phyloP scores from a whole-genome alignment of 2,113 vertebrate genomes.

The Cynopterus brachyotis region DNA sequence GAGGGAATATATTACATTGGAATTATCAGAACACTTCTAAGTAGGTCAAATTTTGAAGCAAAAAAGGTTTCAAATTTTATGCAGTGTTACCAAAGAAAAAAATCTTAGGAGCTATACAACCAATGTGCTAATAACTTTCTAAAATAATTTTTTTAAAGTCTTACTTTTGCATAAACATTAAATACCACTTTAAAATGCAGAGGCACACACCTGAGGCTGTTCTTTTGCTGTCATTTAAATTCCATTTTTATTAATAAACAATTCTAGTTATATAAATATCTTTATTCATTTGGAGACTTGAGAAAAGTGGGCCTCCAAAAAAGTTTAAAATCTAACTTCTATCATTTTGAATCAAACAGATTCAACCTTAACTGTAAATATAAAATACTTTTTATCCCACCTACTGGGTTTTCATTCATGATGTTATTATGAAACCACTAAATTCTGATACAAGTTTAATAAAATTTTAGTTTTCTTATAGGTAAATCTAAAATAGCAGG shows the following conservation, averaged over 20 bases:
- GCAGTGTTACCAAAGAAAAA: slow-evolving; percentile 77
- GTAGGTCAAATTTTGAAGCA: slow-evolving; percentile 84
- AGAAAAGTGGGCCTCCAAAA: slow-evolving; percentile 5
- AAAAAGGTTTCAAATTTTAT: slow-evolving; percentile 80
- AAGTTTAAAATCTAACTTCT: slow-evolving; percentile 33
- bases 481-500: not conserved
- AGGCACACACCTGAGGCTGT: slow-evolving; percentile 83
- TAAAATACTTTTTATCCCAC: not conserved
- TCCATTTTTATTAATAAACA: slow-evolving; percentile 78
- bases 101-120: slow-evolving; percentile 60
- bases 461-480: slow-evolving; percentile 30
- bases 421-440: not conserved
- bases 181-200: slow-evolving; percentile 82
- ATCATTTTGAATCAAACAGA: slow-evolving; percentile 23
- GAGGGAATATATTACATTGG: slow-evolving; percentile 64
- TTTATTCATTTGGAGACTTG: slow-evolving; percentile 72
- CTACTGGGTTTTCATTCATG: not conserved
- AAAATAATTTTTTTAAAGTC: slow-evolving; percentile 74
- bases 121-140: slow-evolving; percentile 85
- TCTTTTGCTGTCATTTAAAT: slow-evolving; percentile 79
- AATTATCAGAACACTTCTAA: slow-evolving; percentile 83
- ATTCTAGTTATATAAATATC: slow-evolving; percentile 78
- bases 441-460: not conserved
- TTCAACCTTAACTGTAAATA: not conserved
- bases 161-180: slow-evolving; percentile 81